phyloP scores from a whole-genome alignment of 2,888 invertebrate genomes.

The Tipula unca region DNA sequence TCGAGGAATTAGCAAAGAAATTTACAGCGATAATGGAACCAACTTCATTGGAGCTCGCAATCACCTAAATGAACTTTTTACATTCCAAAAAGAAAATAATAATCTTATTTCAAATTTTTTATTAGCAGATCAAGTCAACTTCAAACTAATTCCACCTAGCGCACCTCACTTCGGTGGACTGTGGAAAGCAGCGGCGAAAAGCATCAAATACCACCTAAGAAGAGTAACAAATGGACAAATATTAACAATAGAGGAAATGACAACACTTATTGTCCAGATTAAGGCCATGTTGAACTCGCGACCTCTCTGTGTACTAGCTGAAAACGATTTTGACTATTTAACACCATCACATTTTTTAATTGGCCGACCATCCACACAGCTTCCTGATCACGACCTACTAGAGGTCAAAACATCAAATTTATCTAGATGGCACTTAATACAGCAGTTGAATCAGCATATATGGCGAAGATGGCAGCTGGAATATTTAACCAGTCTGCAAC shows the following conservation, averaged over 20 bases:
- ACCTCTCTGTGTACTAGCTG: no score
- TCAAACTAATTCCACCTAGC: constrained; percentile 24
- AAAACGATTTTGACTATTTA: neutral
- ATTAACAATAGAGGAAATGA: constrained; percentile 29
- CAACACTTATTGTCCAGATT: constrained; percentile 25
- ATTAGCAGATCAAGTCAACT: constrained; percentile 16
- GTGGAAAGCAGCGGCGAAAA: constrained; percentile 23
- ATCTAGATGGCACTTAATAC: constrained; percentile 30
- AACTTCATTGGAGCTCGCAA: no score
- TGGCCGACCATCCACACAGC: constrained; percentile 15
- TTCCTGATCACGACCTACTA: neutral
- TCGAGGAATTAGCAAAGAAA: no score
- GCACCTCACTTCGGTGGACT: constrained; percentile 25
- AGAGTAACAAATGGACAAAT: constrained; percentile 24
- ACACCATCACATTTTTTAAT: constrained; percentile 26
- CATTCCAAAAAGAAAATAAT: no score
- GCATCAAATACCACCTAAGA: constrained; percentile 23
- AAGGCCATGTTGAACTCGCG: no score
- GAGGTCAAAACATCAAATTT: neutral
- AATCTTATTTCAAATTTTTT: no score
- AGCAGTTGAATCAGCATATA: constrained; percentile 28
- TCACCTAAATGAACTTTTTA: no score
- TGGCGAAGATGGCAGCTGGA: constrained; percentile 30
- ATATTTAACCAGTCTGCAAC: constrained; percentile 29
- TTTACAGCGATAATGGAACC: no score